phyloP scores from a whole-genome alignment of 2,113 vertebrate genomes.

The Nyctereutes procyonoides region DNA sequence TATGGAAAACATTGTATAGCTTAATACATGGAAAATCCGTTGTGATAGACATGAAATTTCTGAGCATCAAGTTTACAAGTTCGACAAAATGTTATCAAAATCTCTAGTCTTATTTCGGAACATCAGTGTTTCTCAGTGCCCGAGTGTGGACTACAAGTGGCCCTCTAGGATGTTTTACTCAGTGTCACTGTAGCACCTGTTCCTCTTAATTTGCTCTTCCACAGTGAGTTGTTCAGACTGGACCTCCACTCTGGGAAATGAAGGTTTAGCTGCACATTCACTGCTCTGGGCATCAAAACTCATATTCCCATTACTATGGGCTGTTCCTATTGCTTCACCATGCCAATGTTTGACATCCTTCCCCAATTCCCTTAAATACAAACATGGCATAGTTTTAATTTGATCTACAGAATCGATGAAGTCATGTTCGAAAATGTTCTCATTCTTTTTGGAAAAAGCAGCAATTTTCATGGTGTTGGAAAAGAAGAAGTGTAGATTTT shows the following conservation, averaged over 20 bases:
- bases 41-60: conserved; percentile 35
- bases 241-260: conserved; percentile 24
- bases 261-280: conserved; percentile 25
- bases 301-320: conserved; percentile 34
- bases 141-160: background rate
- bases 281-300: conserved; percentile 51
- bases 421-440: conserved; percentile 51
- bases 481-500: conserved; percentile 78
- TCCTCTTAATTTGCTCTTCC: conserved; percentile 85
- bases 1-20: conserved; percentile 44
- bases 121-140: background rate
- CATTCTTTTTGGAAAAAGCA: conserved; percentile 75
- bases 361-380: conserved; percentile 66
- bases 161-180: conserved; percentile 44
- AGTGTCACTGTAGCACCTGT: conserved; percentile 88
- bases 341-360: conserved; percentile 64
- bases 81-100: conserved; percentile 54
- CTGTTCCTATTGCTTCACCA: background rate
- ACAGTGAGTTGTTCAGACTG: conserved; percentile 65
- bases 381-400: conserved; percentile 71
- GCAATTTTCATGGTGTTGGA: conserved; percentile 73
- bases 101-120: background rate
- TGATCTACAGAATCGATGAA: conserved; percentile 61
- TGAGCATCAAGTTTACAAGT: conserved; percentile 60
- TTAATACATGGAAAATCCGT: conserved; percentile 50